Percentiles rank a stretch among this genome's conserved stretches.
Evolutionary conservation across 92 coral and sea anemone genomes (phyloP).

Genomic region (Parazoanthus atlanticus): DNA sequence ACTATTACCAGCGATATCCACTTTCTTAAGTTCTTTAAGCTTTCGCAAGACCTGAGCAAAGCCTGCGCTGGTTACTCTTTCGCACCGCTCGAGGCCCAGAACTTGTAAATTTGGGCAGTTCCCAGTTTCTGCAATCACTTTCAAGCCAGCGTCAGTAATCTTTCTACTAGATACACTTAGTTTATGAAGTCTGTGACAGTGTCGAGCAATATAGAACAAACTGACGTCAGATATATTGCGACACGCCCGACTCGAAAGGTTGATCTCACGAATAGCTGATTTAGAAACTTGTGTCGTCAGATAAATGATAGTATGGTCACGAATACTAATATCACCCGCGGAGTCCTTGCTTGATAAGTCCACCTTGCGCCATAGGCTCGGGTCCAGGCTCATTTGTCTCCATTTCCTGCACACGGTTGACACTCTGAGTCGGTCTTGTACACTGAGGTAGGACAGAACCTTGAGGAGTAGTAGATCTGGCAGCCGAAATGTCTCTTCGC

Average conservation of each 20-base stretch:
- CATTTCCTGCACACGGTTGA: conserved; percentile 74
- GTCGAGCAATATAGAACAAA: conserved; percentile 67
- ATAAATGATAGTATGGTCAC: conserved; percentile 53
- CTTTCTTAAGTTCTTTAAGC: conserved; percentile 49
- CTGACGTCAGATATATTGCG: conserved; percentile 65
- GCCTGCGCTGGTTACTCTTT: conserved; percentile 53
- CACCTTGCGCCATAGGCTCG: conserved; percentile 66
- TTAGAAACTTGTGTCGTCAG: conserved; percentile 55
- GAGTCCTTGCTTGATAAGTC: conserved; percentile 56
- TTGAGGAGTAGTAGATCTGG: conserved; percentile 69
- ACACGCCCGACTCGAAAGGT: conserved; percentile 73
- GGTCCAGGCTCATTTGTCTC: conserved; percentile 74
- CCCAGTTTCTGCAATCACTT: conserved; percentile 55
- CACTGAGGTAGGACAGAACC: conserved; percentile 52
- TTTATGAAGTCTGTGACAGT: conserved; percentile 64
- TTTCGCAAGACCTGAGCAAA: conserved; percentile 60
- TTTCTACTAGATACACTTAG: conserved; percentile 62
- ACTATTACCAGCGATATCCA: conserved; percentile 61
- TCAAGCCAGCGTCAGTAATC: conserved; percentile 75
- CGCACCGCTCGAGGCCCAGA: conserved; percentile 65
- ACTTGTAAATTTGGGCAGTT: conserved; percentile 68
- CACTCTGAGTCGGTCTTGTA: conserved; percentile 65
- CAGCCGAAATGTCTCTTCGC: background rate
- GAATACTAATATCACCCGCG: conserved; percentile 36
- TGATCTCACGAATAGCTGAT: conserved; percentile 63